Evolutionary conservation across 2,113 vertebrate genomes (phyloP).

Genomic region (Rhea pennata): DNA sequence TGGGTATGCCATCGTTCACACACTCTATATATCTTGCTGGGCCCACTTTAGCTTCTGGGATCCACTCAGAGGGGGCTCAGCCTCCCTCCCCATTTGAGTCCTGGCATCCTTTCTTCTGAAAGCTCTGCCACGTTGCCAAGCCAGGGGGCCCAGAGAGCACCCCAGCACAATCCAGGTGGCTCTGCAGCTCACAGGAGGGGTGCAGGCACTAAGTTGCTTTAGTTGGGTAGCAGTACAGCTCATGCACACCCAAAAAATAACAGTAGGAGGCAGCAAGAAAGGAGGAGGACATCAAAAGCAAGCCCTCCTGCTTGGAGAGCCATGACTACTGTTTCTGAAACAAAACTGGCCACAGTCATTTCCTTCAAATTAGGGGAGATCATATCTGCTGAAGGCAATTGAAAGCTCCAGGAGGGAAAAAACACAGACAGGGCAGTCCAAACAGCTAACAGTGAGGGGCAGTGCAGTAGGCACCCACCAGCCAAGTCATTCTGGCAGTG

Average conservation of each 20-base stretch:
- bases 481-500: too few relatives aligned
- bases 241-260: accelerated
- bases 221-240: neutral
- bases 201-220: neutral
- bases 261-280: neutral
- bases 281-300: neutral
- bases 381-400: neutral
- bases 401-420: neutral
- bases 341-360: neutral
- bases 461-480: too few relatives aligned
- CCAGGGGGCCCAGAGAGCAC: accelerated
- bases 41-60: neutral
- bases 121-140: neutral
- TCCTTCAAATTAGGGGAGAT: neutral
- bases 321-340: constrained; percentile 4
- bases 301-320: neutral
- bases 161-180: accelerated
- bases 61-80: too few relatives aligned
- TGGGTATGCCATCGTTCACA: neutral
- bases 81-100: neutral
- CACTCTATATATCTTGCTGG: neutral
- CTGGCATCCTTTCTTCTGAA: neutral
- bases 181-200: neutral
- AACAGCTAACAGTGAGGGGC: too few relatives aligned
- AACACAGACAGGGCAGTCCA: neutral